phyloP scores from a whole-genome alignment of 2,888 invertebrate genomes.

The Nymphalis polychloros region DNA sequence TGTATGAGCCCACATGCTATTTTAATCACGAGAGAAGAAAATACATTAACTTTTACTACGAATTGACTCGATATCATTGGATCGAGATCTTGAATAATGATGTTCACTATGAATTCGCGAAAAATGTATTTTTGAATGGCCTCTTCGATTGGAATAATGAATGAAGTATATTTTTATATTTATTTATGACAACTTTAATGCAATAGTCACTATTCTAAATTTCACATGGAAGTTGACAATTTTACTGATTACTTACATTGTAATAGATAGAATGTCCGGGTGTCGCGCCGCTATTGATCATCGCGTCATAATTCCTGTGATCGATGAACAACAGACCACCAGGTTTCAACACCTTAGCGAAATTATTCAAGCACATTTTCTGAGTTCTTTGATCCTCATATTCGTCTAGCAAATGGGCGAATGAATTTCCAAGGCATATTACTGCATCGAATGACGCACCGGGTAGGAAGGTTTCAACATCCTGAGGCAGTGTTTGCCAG shows the following conservation, averaged over 20 bases:
- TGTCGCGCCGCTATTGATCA: slow-evolving; percentile 89
- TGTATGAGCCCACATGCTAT: too few relatives aligned
- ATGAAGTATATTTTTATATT: too few relatives aligned
- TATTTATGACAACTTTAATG: too few relatives aligned
- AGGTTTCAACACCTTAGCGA: slow-evolving; percentile 90
- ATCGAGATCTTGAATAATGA: too few relatives aligned
- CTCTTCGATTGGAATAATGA: too few relatives aligned
- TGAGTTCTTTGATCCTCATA: slow-evolving; percentile 90
- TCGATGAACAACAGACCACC: slow-evolving; percentile 93
- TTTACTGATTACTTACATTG: slow-evolving; percentile 84
- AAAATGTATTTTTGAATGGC: too few relatives aligned
- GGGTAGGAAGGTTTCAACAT: slow-evolving; percentile 83
- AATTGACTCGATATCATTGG: too few relatives aligned
- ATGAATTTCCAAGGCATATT: slow-evolving; percentile 94
- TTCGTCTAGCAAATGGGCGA: slow-evolving; percentile 92
- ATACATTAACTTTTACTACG: too few relatives aligned
- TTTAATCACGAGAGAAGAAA: too few relatives aligned
- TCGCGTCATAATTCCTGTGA: slow-evolving; percentile 93
- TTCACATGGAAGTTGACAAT: too few relatives aligned
- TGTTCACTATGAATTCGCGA: too few relatives aligned
- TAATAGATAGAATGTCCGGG: slow-evolving; percentile 94
- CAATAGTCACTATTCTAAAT: too few relatives aligned
- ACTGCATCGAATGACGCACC: slow-evolving; percentile 91
- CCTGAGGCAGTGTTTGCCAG: slow-evolving; percentile 90
- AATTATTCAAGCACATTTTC: slow-evolving; percentile 89